Evolutionary conservation across 1,140 invertebrate genomes (phyloP), one percentile per base, ranked within the genome.

Genomic region (Hycleus cichorii): DNA sequence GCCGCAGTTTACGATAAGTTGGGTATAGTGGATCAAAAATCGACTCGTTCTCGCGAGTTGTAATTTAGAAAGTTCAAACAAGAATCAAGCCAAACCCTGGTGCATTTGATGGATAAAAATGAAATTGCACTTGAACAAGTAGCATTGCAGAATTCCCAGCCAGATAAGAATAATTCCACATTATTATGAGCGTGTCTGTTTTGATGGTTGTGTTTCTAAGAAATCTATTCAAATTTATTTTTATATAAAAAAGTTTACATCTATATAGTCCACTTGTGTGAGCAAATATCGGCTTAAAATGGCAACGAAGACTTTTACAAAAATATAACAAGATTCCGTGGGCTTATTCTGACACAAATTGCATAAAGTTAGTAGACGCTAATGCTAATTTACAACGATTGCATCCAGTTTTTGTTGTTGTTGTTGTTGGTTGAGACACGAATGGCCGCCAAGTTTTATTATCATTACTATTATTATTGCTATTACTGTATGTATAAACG

Each of bases 341-440:
- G 69, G 67, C 56, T 68, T 64, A 64, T 62, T 62, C 60, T 66
- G 69, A 70, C 69, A 69, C 69, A 69, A 70, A 69, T 68, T 66
- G 64, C 69, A 69, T 61, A 57, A 64, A 68, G 65, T 71, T 67
- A 67, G 66, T 69, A 58, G 69, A 71, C 68, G 62, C 66, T 71
- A 71, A 71, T 71, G 66, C 68, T 68, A 69, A 71, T 71, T 71
- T 71, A 71, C 67, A 69, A 59, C 65, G 62, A 67, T 67, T 69
- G 62, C 65, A 67, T 59, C 63, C 63, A 62, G 60, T 32, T 32
- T 7, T 32, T 32, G 4, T 32, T 32, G 4, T 32, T 32, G 4
- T 32, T 32, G 4, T 7, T 32, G 32, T 61, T 64, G 47, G 52
- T 54, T 63, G 64, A 62, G 62, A 57, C 60, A 62, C 59, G 59